Evolutionary conservation across 1,140 invertebrate genomes (phyloP), one percentile per base, ranked within the genome.

Genomic region (Polypedilum vanderplanki): DNA sequence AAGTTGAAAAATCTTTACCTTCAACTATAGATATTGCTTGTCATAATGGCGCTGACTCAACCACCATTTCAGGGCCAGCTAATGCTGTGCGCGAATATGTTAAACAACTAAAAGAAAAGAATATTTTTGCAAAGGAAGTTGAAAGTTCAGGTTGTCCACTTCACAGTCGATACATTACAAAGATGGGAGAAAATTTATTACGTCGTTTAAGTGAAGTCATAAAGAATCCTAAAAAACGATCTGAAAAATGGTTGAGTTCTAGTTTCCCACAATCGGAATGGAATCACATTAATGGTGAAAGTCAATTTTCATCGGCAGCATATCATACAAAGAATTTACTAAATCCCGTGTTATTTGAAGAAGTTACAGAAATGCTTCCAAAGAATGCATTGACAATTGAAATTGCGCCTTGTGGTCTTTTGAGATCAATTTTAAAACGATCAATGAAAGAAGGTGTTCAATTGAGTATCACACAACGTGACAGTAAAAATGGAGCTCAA

Each of bases 271-370:
- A 94, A 79, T 76, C 76, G n/a, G 81, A 85, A 41, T 97, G 94
- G 95, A 86, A 33, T 33, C 24, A 88, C 15, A 3, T 20, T 20
- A 85, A 87, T 5, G 81, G 89, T 0, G 81, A 87, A 4, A 89
- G 90, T 1, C 85, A 88, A 75, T 80, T 87, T 9, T 95, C 90
- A 0, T 97, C 94, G 0, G 90, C 95, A 4, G 93, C 95, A 78
- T 98, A 98, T 80, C 93, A 96, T 79, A 95, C 95, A 0, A 97
- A 98, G 80, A 98, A 98, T 82, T 83, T 97, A 7, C 82, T 96
- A 67, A 90, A 83, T 77, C 89, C 93, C 17, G 95, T 97, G 0
- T 83, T 95, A 0, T 97, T 97, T 79, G 91, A 96, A 79, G 93
- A 96, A 82, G 90, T 90, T 0, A 83, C 92, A 0, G 84, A 86